A percentile compares a stretch with the other conserved stretches of the same genome.
Evolutionary conservation across 1,140 invertebrate genomes (phyloP).

Genomic region (Arctopsyche grandis): DNA sequence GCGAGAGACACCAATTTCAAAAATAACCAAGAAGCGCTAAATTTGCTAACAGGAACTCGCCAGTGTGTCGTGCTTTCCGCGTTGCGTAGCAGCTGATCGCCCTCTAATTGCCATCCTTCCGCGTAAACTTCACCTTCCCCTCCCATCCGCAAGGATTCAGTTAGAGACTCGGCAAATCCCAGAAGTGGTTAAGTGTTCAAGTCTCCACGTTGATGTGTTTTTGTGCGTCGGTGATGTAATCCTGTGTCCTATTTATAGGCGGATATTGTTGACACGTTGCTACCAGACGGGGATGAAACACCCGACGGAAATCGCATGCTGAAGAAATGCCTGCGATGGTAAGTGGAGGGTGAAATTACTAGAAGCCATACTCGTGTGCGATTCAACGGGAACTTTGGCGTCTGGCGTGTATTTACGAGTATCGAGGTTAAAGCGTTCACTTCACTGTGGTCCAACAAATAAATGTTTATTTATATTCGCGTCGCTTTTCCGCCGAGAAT

Average conservation of each 20-base stretch:
- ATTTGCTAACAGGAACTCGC: constrained; percentile 40
- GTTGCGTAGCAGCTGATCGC: background rate
- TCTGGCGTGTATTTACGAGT: constrained; percentile 15
- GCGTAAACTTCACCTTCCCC: background rate
- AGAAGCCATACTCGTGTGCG: background rate
- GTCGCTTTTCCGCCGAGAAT: background rate
- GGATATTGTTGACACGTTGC: constrained; percentile 4
- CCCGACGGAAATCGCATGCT: constrained; percentile 42
- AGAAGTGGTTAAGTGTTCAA: background rate
- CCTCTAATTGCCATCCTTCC: constrained; percentile 1
- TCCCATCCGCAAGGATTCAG: background rate
- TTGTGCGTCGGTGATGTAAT: background rate
- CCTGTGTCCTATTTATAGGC: background rate
- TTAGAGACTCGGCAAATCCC: background rate
- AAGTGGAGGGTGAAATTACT: background rate
- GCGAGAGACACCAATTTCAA: constrained; percentile 33
- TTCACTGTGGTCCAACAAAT: constrained; percentile 15
- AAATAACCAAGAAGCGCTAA: constrained; percentile 44
- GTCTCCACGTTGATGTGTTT: background rate
- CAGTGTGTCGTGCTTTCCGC: constrained; percentile 29
- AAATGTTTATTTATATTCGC: constrained; percentile 17
- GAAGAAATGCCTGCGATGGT: constrained; percentile 54
- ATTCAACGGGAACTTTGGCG: background rate
- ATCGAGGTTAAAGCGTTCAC: constrained; percentile 23
- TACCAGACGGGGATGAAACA: background rate